Evolutionary conservation across 2,888 invertebrate species (phyloP), one percentile per base, ranked within the genome.

Genomic region (Salticus scenicus): DNA sequence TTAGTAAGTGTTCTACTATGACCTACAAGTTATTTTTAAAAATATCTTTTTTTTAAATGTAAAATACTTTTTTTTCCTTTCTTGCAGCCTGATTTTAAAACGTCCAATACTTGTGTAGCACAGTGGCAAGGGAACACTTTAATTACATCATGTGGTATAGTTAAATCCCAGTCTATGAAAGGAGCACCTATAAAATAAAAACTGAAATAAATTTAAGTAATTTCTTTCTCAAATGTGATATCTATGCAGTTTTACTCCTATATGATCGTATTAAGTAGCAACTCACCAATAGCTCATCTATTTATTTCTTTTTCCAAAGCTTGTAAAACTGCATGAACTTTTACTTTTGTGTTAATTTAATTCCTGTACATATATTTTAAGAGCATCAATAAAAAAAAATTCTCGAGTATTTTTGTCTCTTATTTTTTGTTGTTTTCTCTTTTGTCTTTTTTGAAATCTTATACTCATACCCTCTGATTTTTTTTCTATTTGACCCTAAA

Each of bases 71-170:
- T n/a, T n/a, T n/a, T n/a, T n/a, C n/a, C n/a, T n/a, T n/a, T 20
- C 33, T 90, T 90, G 66, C 90, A 92, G 91, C 90, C 90, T 87
- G 92, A 92, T 87, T 89, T 92, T 80, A 89, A 90, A 88, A 91
- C 92, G 8, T 92, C 91, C 27, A 89, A 92, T 1, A 93, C 93
- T 70, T 94, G 95, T 87, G 91, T 94, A 88, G 97, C 96, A 70
- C 94, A 95, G 75, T 98, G 98, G 98, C 95, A 95, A 91, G 95
- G 95, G 30, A 95, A 94, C 91, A 93, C 94, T 89, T 92, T 98
- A 88, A 90, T 95, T 80, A 95, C 96, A 77, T 92, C 94, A 75
- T 93, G 93, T 33, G 96, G 95, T 88, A 93, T 94, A 89, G 93
- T 97, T 28, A 94, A 93, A 66, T 94, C 95, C 89, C 94, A 94